These are phyloP conservation scores for Platysternon megacephalum DNA, from an alignment of 2,113 vertebrate species.

Conservation along the genomic window DNA sequence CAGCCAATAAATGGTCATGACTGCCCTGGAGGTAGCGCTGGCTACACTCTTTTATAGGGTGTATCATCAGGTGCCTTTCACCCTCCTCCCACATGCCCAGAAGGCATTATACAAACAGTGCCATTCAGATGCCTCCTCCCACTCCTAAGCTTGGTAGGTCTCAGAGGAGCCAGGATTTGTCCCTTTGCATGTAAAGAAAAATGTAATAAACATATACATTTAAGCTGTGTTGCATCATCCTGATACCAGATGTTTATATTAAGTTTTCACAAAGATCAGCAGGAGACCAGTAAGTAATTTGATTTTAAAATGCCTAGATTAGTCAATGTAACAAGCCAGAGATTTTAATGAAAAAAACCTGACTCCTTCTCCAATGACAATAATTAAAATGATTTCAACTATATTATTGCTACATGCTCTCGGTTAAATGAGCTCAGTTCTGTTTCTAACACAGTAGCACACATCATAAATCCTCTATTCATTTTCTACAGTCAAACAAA, in stretches of 20 bases:
- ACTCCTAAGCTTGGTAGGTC: not conserved
- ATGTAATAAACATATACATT: not conserved
- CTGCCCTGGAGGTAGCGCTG: not conserved
- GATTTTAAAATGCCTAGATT: slow-evolving; percentile 31
- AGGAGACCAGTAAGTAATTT: not conserved
- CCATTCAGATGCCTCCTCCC: not conserved
- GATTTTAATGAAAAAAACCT: slow-evolving; percentile 51
- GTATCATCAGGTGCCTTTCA: rapidly evolving
- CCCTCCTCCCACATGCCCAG: not conserved
- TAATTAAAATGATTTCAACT: slow-evolving; percentile 69
- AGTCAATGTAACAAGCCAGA: slow-evolving; percentile 48
- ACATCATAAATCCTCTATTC: slow-evolving; percentile 36
- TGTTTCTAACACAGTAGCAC: slow-evolving; percentile 38
- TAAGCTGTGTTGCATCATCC: not conserved
- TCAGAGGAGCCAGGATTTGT: not conserved
- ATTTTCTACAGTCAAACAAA: not conserved
- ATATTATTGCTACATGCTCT: not conserved
- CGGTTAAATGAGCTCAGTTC: slow-evolving; percentile 44
- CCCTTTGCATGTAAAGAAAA: not conserved
- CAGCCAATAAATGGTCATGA: not conserved
- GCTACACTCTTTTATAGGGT: not conserved
- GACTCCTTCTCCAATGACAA: slow-evolving; percentile 15
- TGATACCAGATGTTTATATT: not conserved
- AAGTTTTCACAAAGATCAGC: slow-evolving; percentile 36
- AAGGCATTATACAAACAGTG: not conserved